A percentile compares a stretch with the other conserved stretches of the same genome.
Evolutionary conservation across 1,140 invertebrate genomes (phyloP).

Genomic region (Trichogramma pretiosum): DNA sequence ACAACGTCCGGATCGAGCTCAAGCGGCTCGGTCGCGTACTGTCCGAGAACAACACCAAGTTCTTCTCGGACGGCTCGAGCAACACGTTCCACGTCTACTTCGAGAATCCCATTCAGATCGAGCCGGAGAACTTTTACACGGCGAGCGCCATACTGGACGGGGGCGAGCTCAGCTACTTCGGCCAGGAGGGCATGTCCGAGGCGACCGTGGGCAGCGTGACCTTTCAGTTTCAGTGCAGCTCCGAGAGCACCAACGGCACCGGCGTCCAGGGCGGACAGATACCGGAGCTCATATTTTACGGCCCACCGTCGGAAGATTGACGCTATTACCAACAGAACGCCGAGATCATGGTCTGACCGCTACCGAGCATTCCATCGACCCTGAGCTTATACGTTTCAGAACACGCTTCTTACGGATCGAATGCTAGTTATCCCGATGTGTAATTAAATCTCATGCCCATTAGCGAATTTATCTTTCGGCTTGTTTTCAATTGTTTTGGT

Average conservation of each 20-base stretch:
- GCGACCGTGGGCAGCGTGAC: conserved; percentile 80
- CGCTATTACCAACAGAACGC: conserved; percentile 22
- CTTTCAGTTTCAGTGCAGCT: conserved; percentile 90
- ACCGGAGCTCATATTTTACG: conserved; percentile 88
- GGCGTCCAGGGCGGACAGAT: conserved; percentile 91
- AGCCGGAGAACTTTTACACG: conserved; percentile 84
- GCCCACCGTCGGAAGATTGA: conserved; percentile 56
- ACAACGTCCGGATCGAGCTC: conserved; percentile 82
- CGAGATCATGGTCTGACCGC: conserved; percentile 18
- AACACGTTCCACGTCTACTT: conserved; percentile 92
- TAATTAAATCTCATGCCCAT: no score
- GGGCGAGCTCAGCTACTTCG: conserved; percentile 85
- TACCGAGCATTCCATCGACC: not conserved
- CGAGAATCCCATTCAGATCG: conserved; percentile 84
- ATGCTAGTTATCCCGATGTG: no score
- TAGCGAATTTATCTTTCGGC: no score
- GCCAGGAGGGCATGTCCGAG: conserved; percentile 89
- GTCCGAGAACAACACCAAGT: conserved; percentile 83
- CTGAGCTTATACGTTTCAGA: conserved; percentile 14
- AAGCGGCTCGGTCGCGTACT: conserved; percentile 76
- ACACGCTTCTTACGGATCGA: no score
- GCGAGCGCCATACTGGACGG: conserved; percentile 84
- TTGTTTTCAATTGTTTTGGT: no score
- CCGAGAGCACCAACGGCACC: conserved; percentile 88
- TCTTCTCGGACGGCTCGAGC: conserved; percentile 87